Evolutionary conservation across 2,113 vertebrate genomes (phyloP).

Genomic region (Aegypius monachus): DNA sequence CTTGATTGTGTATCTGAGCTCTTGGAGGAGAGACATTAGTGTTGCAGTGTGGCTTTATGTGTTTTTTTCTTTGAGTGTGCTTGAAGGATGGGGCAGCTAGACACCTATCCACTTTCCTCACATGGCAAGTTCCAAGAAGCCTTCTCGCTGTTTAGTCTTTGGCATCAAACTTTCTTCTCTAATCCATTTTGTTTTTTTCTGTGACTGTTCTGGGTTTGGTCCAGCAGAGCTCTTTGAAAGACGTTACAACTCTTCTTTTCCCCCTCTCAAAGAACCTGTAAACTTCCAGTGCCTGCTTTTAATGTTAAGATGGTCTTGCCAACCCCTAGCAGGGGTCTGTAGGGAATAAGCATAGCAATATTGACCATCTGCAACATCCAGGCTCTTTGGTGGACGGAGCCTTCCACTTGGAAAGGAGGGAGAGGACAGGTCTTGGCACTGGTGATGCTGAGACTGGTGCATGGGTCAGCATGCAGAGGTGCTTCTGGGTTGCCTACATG

Average conservation of each 20-base stretch:
- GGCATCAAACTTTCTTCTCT: not conserved
- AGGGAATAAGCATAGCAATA: not conserved
- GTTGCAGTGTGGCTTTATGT: not conserved
- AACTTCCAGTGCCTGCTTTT: not conserved
- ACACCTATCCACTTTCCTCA: not conserved
- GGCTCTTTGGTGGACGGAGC: rapidly evolving
- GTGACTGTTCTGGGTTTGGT: not conserved
- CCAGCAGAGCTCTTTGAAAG: not conserved
- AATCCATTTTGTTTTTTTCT: not conserved
- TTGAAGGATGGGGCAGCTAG: not conserved
- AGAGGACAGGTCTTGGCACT: not conserved
- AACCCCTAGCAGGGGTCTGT: not conserved
- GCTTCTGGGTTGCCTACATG: not conserved
- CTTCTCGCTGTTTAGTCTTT: not conserved
- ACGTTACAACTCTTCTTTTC: not conserved
- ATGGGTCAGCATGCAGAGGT: not conserved
- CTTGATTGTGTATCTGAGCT: not conserved
- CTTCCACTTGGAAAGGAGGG: not conserved
- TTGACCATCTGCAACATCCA: not conserved
- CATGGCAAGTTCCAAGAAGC: not conserved
- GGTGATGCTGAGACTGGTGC: not conserved
- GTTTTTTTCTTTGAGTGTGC: not conserved
- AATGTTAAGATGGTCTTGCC: not conserved
- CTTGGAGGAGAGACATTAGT: rapidly evolving
- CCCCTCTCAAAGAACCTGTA: not conserved